Conservation (phyloP, 2,888 invertebrate species). For the Euzophera pinguis region DNA sequence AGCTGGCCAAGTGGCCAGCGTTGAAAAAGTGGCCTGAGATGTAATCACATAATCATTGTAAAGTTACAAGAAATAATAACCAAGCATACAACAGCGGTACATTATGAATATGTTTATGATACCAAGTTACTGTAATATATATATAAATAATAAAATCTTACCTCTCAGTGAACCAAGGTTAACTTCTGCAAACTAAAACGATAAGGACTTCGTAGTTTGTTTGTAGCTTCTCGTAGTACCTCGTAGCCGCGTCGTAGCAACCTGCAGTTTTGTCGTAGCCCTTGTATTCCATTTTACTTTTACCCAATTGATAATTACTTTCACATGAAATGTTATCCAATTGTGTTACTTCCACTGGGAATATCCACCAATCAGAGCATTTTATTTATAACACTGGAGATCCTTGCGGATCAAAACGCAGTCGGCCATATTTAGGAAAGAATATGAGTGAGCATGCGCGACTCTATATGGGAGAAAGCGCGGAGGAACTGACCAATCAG, state of each 20-base stretch:
- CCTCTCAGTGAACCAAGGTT: too few species aligned
- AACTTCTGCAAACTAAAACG: too few species aligned
- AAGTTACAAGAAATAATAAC: too few species aligned
- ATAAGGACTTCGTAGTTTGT: too few species aligned
- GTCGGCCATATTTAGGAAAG: slow-evolving; percentile 47
- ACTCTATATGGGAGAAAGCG: slow-evolving; percentile 41
- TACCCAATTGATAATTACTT: background rate
- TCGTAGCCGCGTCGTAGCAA: background rate
- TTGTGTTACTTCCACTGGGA: background rate
- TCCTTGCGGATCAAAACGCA: slow-evolving; percentile 10
- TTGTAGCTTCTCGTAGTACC: background rate
- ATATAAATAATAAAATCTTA: too few species aligned
- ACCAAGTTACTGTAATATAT: too few species aligned
- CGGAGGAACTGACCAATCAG: slow-evolving; percentile 49
- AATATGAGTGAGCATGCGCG: slow-evolving; percentile 51
- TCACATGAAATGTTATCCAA: background rate
- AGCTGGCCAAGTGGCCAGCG: too few species aligned
- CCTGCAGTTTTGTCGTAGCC: background rate
- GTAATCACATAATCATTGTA: too few species aligned
- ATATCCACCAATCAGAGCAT: slow-evolving; percentile 21
- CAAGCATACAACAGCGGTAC: too few species aligned
- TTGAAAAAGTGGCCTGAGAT: too few species aligned
- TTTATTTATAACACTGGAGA: slow-evolving; percentile 22
- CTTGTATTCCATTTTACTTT: background rate
- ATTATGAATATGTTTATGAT: too few species aligned